These are phyloP conservation scores for Trichoplusia ni DNA, from an alignment of 1,140 invertebrate species.

Conservation along the genomic window DNA sequence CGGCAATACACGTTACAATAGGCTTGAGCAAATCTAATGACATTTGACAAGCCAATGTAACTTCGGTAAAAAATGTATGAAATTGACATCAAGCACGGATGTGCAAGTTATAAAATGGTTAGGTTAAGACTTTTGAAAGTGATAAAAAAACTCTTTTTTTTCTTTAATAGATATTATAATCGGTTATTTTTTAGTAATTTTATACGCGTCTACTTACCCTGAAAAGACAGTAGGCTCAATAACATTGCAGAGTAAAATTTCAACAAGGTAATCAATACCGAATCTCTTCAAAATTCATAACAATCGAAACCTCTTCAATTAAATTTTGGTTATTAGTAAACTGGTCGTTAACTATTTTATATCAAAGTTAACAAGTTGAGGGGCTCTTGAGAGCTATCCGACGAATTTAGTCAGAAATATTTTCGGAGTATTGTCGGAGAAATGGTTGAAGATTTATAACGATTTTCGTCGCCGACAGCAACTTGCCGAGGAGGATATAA, in stretches of 20 bases:
- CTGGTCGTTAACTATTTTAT: slow-evolving; percentile 30
- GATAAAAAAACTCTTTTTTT: too few species aligned
- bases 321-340: slow-evolving; percentile 14
- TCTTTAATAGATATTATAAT: too few species aligned
- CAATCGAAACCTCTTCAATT: neutral
- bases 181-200: too few species aligned
- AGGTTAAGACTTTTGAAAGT: too few species aligned
- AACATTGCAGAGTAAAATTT: neutral
- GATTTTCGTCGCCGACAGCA: slow-evolving; percentile 44
- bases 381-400: slow-evolving; percentile 30
- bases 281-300: slow-evolving; percentile 1
- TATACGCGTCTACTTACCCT: too few species aligned
- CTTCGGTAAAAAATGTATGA: too few species aligned
- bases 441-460: slow-evolving; percentile 52
- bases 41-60: too few species aligned
- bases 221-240: too few species aligned
- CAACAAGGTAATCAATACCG: slow-evolving; percentile 5
- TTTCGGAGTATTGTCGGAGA: slow-evolving; percentile 39
- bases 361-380: slow-evolving; percentile 42
- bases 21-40: too few species aligned
- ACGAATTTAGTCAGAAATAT: slow-evolving; percentile 37
- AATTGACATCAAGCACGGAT: too few species aligned
- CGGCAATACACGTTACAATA: neutral
- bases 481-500: slow-evolving; percentile 40
- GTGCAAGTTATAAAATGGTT: too few species aligned